Percentiles rank a stretch among this genome's conserved stretches.
Conservation (phyloP, 2,797 vertebrate species). For the Lepilemur ruficaudatus region DNA sequence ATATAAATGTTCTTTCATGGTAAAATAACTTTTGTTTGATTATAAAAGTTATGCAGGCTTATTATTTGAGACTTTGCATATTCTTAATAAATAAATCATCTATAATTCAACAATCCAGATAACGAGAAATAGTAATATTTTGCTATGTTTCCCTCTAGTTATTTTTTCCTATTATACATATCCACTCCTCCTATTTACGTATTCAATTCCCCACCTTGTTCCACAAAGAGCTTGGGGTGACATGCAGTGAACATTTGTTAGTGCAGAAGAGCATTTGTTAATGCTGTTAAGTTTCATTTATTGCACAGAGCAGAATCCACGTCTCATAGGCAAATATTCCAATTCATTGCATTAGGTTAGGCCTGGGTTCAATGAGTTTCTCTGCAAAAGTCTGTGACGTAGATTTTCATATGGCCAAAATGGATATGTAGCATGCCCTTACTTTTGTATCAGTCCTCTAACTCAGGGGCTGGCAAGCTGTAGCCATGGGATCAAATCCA, state of each 20-base stretch:
- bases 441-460: neutral
- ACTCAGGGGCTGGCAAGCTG: neutral
- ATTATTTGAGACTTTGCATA: neutral
- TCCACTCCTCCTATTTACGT: neutral
- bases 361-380: neutral
- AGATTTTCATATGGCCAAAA: neutral
- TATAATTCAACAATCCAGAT: neutral
- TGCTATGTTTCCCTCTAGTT: neutral
- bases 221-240: neutral
- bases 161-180: neutral
- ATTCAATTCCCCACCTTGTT: neutral
- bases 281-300: neutral
- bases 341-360: neutral
- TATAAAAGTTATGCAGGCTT: neutral
- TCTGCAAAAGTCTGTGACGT: neutral
- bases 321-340: neutral
- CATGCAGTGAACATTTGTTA: neutral
- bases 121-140: constrained; percentile 1
- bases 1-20: neutral
- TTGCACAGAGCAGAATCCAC: neutral
- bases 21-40: neutral
- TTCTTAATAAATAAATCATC: neutral
- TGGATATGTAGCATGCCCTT: neutral
- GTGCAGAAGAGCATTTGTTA: neutral
- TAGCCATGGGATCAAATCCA: neutral